These are phyloP conservation scores for Anolis apletophallus DNA, from an alignment of 2,797 vertebrate genomes.

Conservation along the genomic window DNA sequence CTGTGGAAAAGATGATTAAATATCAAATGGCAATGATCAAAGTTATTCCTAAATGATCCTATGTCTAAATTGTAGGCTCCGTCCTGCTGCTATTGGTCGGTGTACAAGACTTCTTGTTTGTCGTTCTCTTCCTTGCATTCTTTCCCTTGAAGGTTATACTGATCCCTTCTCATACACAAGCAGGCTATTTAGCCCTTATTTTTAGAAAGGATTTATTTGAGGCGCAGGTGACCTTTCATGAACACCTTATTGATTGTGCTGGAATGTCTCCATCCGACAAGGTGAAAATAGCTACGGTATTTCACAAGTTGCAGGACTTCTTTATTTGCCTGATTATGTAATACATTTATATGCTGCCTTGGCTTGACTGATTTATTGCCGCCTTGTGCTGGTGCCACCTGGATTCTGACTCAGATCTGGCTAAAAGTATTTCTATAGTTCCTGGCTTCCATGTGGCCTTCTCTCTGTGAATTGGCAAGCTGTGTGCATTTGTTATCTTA, in stretches of 20 bases:
- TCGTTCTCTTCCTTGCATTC: not conserved
- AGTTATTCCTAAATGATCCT: not conserved
- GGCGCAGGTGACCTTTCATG: constrained; percentile 27
- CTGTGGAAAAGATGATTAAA: not conserved
- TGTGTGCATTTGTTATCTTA: not conserved
- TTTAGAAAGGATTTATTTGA: constrained; percentile 30
- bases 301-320: constrained; percentile 23
- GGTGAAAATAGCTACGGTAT: constrained; percentile 36
- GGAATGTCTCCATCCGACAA: constrained; percentile 16
- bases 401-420: not conserved
- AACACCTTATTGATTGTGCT: constrained; percentile 1
- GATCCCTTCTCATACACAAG: not conserved
- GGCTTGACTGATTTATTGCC: constrained; percentile 9
- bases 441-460: not conserved
- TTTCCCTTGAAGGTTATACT: not conserved
- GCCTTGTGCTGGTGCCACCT: not conserved
- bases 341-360: constrained; percentile 19
- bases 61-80: not conserved
- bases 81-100: not conserved
- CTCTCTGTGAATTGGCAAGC: not conserved
- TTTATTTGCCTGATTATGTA: constrained; percentile 32
- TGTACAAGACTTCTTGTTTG: too few species aligned
- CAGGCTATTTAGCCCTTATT: constrained; percentile 18
- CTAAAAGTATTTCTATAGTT: constrained; percentile 13
- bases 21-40: not conserved